phyloP scores from a whole-genome alignment of 2,113 vertebrate species.

The Psettodes erumei region DNA sequence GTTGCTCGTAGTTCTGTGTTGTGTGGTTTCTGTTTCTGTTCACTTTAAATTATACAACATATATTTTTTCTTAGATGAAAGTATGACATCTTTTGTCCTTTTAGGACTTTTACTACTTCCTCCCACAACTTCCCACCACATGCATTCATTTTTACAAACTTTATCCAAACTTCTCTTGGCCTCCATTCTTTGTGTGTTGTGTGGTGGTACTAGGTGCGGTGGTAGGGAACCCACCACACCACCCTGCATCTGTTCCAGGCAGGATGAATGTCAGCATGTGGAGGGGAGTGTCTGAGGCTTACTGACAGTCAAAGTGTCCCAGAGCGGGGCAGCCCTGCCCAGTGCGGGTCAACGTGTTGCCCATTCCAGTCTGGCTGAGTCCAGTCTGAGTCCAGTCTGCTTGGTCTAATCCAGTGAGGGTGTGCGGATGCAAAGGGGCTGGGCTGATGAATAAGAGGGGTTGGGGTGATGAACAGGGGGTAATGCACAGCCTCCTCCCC shows the following conservation, averaged over 20 bases:
- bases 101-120: no score
- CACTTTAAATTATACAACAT: no score
- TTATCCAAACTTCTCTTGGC: neutral
- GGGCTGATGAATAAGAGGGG: slow-evolving; percentile 37
- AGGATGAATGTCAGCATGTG: slow-evolving; percentile 74
- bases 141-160: neutral
- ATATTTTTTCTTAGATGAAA: no score
- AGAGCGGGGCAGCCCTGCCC: slow-evolving; percentile 43
- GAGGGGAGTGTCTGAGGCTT: slow-evolving; percentile 64
- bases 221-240: slow-evolving; percentile 32
- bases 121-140: neutral
- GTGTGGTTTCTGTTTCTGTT: no score
- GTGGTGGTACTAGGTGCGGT: slow-evolving; percentile 23
- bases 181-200: neutral
- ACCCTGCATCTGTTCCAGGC: slow-evolving; percentile 67
- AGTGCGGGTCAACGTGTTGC: slow-evolving; percentile 45
- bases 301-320: slow-evolving; percentile 75
- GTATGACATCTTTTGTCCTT: no score
- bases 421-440: slow-evolving; percentile 23
- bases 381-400: slow-evolving; percentile 38
- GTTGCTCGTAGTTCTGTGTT: neutral
- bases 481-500: slow-evolving; percentile 5
- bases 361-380: slow-evolving; percentile 34
- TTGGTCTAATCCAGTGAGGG: slow-evolving; percentile 32
- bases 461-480: slow-evolving; percentile 41